Evolutionary conservation across 2,888 invertebrate genomes (phyloP), one percentile per base, ranked within the genome.

Genomic region (Drosophila ezoana): DNA sequence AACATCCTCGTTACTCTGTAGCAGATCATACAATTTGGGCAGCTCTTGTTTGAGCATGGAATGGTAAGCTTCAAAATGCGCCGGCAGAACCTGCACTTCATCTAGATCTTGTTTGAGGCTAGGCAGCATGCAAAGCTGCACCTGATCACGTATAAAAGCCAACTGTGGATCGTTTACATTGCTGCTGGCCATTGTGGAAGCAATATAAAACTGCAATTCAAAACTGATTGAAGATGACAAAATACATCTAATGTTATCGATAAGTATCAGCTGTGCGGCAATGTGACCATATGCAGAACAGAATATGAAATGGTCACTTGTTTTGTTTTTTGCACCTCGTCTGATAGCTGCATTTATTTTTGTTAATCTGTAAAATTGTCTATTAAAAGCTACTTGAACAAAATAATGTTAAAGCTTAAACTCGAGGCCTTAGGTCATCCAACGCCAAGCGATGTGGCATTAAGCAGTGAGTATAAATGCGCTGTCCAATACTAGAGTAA

Each of bases 341-440:
- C 14, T 18, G 28, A n/a, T 33, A 38, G 40, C 35, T 45, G 41
- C 1, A 3, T 20, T 6, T 18, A 44, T 35, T 38, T 54, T 28
- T 43, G 3, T 38, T 49, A 48, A 56, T 41, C 5, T 38, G 4
- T 45, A 4, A 18, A 45, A 14, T 64, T 61, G 23, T 80, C 14
- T 57, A 68, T 72, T 63, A 67, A 61, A 70, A 49, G 10, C 37
- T 2, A 13, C 3, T 41, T 2, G 14, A 54, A 33, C 4, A 32
- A 44, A 4, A 59, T 90, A 79, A 96, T 98, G 96, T 95, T 96
- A 74, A 95, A 95, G 91, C 93, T 95, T 78, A 96, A 97, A 92
- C 92, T 98, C 23, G 93, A 94, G 82, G 96, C 97, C 6, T 92
- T 98, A 57, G 95, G 96, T 60, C 97, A 97, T 91, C 95, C 96